Evolutionary conservation across 2,888 invertebrate genomes (phyloP), one percentile per base, ranked within the genome.

Genomic region (Helleia helle): DNA sequence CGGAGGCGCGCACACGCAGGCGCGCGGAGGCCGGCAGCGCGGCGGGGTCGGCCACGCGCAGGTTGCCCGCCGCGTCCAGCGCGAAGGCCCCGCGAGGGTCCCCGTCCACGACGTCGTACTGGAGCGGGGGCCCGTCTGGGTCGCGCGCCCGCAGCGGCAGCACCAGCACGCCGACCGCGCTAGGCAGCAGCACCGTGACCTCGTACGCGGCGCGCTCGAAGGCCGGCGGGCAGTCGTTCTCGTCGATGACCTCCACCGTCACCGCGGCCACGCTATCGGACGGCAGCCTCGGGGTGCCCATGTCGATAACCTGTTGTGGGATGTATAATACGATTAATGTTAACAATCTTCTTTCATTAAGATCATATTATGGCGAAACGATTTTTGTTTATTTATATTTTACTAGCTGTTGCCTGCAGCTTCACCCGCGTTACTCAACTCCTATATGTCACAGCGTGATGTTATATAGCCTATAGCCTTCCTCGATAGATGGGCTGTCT

Each of bases 161-260:
- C 14, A 97, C 90, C 6, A 89, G 88, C 3, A 96, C 92, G 61
- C 92, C 91, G 53, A 88, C 87, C 62, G 93, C 93, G 0, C 95
- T 94, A 11, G 97, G 97, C 50, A 95, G 71, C 44, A 94, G 80
- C 37, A 97, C 75, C 0, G 91, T 92, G 1, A 92, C 90, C 57
- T 92, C 91, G 71, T 95, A 94, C 39, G 88, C 76, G 8, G 87
- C 64, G 43, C 88, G 87, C 5, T 87, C 74, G 72, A 97, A 97
- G 39, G 86, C 79, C 2, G 97, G 97, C n/a, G 95, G 90, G 55
- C 94, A 94, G 66, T 97, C 96, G 75, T 97, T 96, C 4, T 95
- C 91, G 73, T 96, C 95, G 4, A 80, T 86, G 18, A 97, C 90
- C 42, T 85, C 79, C 15, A 98, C 93, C 48, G 87, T 81, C 8